Base-by-base conservation (phyloP, 2,888 invertebrate genomes). In the Rhagonycha lutea region DNA sequence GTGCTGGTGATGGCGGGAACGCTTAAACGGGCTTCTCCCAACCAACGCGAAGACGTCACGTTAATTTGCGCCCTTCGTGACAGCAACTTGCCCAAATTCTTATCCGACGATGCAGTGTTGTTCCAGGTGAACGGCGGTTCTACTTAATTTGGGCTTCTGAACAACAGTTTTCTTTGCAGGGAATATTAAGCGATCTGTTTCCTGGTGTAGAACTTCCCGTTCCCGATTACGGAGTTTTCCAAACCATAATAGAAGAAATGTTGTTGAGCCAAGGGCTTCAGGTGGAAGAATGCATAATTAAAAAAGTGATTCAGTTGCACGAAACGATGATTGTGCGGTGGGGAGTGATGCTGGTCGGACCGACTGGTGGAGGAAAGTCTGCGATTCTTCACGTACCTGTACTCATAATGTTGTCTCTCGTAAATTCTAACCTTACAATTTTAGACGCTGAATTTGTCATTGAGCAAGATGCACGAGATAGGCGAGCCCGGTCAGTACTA, bases 1-100 rank as follows among this genome's bases (percentile, higher is more conserved):
- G 97, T 97, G 1, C 88, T 97, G 83, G 96, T 96, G 2, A 97
- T 97, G 96, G 97, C 97, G 0, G 97, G 97, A 0, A 92, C 95
- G 0, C 86, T 97, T 12, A 97, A 97, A 85, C 90, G 97, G 70
- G 94, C 95, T 12, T 93, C 94, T 83, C 96, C 96, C 0, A 94
- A 96, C 84, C 94, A 94, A 83, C 92, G 90, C 67, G 97, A 97
- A 86, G 95, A 96, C 83, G 93, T 93, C 74, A 95, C 95, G 0
- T 87, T 97, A 12, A 93, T 97, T 75, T 92, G 96, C 82, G 97
- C 97, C 0, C 87, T 97, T 8, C 91, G 96, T 78, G 97, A 97
- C 88, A 96, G 95, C 81, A 97, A 97, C 87, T 88, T 97, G 79
- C 97, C 97, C 0, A 97, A 97, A 87, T 97, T 97, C 86, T 87